Evolutionary conservation across 2,888 invertebrate genomes (phyloP).

Genomic region (Dryobotodes eremita): DNA sequence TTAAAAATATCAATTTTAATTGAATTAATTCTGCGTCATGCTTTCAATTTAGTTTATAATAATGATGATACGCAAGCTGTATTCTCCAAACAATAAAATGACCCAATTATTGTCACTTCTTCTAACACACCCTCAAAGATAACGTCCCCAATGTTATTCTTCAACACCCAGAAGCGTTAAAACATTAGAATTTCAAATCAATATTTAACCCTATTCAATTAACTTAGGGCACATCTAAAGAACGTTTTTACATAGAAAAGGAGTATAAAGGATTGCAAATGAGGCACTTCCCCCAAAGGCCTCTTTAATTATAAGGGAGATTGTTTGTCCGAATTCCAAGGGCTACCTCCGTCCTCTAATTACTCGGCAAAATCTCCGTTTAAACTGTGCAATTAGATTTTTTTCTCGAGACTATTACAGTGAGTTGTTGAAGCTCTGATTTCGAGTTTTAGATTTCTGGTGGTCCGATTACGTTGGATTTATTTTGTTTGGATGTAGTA

Average conservation of each 20-base stretch:
- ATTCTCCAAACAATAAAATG: conserved; percentile 8
- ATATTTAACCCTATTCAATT: conserved; percentile 71
- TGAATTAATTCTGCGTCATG: neutral
- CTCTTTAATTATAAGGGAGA: conserved; percentile 87
- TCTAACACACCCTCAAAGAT: neutral
- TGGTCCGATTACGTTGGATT: conserved; percentile 37
- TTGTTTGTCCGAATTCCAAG: conserved; percentile 84
- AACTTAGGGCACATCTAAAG: conserved; percentile 71
- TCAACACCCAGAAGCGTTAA: conserved; percentile 44
- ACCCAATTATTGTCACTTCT: conserved; percentile 17
- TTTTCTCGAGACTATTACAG: conserved; percentile 58
- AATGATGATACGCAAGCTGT: neutral
- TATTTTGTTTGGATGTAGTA: conserved; percentile 13
- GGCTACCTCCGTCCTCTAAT: conserved; percentile 78
- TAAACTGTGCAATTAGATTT: conserved; percentile 75
- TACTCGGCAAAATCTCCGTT: conserved; percentile 79
- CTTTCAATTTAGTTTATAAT: neutral
- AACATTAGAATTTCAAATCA: conserved; percentile 65
- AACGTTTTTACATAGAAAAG: conserved; percentile 80
- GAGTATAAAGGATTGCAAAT: conserved; percentile 88
- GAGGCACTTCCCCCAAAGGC: conserved; percentile 76
- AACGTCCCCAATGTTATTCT: conserved; percentile 46
- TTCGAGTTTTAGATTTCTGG: conserved; percentile 54
- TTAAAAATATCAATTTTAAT: neutral
- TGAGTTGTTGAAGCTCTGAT: conserved; percentile 62